Conservation (phyloP, 1,140 invertebrate genomes). For the Spodoptera frugiperda region DNA sequence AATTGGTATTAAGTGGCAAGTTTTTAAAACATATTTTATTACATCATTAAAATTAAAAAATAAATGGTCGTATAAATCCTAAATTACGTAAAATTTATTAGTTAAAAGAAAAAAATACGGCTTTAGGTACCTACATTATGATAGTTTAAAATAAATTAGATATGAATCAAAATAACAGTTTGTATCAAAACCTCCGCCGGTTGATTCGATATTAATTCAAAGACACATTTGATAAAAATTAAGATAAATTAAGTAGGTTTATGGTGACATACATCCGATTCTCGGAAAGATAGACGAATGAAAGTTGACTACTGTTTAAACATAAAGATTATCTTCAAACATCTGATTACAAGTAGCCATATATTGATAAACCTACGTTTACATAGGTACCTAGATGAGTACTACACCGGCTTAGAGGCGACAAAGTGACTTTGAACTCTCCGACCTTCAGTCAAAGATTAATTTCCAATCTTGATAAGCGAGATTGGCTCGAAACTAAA, state of each 20-base stretch:
- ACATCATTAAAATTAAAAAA: neutral
- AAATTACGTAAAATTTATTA: neutral
- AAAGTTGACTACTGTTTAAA: slow-evolving; percentile 49
- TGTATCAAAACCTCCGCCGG: slow-evolving; percentile 9
- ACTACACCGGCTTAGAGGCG: no score
- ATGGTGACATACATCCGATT: slow-evolving; percentile 34
- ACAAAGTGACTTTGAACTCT: no score
- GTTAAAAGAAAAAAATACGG: neutral
- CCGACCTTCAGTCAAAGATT: neutral
- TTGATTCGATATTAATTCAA: slow-evolving; percentile 35
- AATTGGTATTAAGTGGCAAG: slow-evolving; percentile 20
- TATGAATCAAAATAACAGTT: slow-evolving; percentile 39
- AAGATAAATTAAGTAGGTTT: slow-evolving; percentile 46
- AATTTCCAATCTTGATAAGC: no score
- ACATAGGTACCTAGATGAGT: neutral
- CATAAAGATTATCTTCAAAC: slow-evolving; percentile 43
- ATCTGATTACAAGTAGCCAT: slow-evolving; percentile 18
- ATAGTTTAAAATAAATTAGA: slow-evolving; percentile 10
- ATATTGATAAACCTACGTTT: neutral
- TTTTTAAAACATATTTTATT: neutral
- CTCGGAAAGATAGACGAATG: slow-evolving; percentile 37
- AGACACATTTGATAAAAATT: slow-evolving; percentile 39
- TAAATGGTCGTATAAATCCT: neutral
- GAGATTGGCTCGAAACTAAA: neutral
- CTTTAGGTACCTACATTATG: neutral